Evolutionary conservation across 2,113 vertebrate genomes (phyloP), one percentile per base, ranked within the genome.

Genomic region (Cranoglanis bouderius): DNA sequence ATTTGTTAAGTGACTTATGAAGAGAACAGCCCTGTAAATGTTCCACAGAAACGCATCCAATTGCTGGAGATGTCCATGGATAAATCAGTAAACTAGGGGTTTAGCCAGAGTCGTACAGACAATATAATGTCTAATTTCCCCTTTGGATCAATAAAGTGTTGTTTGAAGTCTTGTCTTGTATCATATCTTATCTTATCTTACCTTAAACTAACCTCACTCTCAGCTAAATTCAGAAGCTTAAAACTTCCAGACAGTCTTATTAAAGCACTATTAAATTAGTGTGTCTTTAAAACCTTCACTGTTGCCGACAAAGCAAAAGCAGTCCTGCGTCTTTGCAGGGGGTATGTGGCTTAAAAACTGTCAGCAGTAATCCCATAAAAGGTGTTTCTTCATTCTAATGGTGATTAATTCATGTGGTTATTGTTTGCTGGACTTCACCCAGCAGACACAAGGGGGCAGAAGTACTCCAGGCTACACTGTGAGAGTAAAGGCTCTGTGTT

Each of bases 401-500:
- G 24, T 5, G 53, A n/a, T 35, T 10, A 53, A 32, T 21, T 26
- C 32, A 55, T 51, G 26, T 61, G 77, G 16, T 55, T 38, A 61
- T 16, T 87, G n/a, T 38, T 38, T 0, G 24, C 65, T 89, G 87
- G 82, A 91, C 40, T 92, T 88, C 61, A 21, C 9, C 12, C 88
- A 63, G 8, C 21, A 1, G 93, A 81, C 96, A 95, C 91, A 89
- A 96, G 96, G 93, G 94, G 95, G 95, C 95, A 95, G 94, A 92
- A 95, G 92, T 93, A 93, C 84, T 95, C 94, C 91, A 94, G 70
- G 53, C 14, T 87, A 92, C 32, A 53, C 16, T 19, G 16, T 61
- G 0, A n/a, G 14, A 18, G 35, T 16, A 13, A 18, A 40, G 43
- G 19, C 88, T 88, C n/a, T 5, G 77, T 7, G 77, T 51, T 43